These are phyloP conservation scores for Scaptomyza pallida DNA, from an alignment of 1,140 invertebrate species.

Conservation along the genomic window DNA sequence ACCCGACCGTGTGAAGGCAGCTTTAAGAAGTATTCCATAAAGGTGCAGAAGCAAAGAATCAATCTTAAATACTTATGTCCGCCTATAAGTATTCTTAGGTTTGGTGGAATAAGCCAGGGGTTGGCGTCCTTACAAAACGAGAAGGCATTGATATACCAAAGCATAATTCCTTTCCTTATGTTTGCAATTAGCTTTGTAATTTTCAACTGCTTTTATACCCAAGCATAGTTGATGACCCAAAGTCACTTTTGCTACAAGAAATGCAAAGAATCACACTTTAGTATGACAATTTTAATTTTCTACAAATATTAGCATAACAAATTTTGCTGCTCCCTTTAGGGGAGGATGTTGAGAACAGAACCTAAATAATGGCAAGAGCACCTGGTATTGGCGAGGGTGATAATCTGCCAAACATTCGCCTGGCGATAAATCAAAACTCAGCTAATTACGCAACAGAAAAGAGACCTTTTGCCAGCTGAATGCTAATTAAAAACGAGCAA, in stretches of 20 bases:
- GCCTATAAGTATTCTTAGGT: constrained; percentile 10
- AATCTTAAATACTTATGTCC: constrained; percentile 8
- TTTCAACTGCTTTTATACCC: background rate
- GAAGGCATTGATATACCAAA: too few relatives aligned
- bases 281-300: constrained; percentile 74
- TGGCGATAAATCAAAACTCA: constrained; percentile 80
- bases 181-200: background rate
- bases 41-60: too few relatives aligned
- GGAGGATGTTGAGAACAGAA: background rate
- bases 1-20: too few relatives aligned
- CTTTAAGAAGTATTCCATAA: too few relatives aligned
- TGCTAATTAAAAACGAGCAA: constrained; percentile 77
- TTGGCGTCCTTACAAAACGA: too few relatives aligned
- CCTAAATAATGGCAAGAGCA: constrained; percentile 14
- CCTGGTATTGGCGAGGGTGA: constrained; percentile 36
- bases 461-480: constrained; percentile 55
- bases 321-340: constrained; percentile 36
- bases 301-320: constrained; percentile 76
- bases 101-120: too few relatives aligned
- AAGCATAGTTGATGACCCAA: background rate
- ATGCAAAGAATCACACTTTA: constrained; percentile 30
- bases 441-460: constrained; percentile 82
- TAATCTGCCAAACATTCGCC: constrained; percentile 45
- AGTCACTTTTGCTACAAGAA: background rate
- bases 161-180: background rate